These are phyloP conservation scores for Apostichopus parvimensis DNA, from an alignment of 35 echinoderm and acorn worm species.

Conservation along the genomic window DNA sequence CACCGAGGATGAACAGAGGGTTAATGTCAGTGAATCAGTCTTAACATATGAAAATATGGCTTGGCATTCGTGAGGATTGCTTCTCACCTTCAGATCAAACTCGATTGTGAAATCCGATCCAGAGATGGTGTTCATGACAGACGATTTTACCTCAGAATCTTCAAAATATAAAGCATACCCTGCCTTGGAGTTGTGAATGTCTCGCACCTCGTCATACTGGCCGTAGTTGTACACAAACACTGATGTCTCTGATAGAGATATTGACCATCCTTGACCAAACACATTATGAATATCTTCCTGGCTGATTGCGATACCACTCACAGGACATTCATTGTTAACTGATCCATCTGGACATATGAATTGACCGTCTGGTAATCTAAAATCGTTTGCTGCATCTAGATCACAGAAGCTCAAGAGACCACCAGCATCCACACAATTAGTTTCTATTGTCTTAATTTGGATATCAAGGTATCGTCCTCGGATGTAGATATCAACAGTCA, in stretches of 20 bases:
- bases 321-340: background rate
- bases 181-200: slow-evolving; percentile 60
- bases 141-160: slow-evolving; percentile 59
- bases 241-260: slow-evolving; percentile 29
- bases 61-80: slow-evolving; percentile 39
- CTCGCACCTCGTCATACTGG: slow-evolving; percentile 56
- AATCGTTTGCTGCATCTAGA: slow-evolving; percentile 66
- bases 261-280: slow-evolving; percentile 42
- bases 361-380: slow-evolving; percentile 56
- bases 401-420: slow-evolving; percentile 77
- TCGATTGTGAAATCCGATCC: slow-evolving; percentile 86
- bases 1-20: slow-evolving; percentile 32
- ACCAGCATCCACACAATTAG: slow-evolving; percentile 33
- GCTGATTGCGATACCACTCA: background rate
- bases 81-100: slow-evolving; percentile 54
- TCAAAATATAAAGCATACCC: slow-evolving; percentile 82
- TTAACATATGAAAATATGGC: slow-evolving; percentile 69
- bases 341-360: slow-evolving; percentile 43
- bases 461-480: slow-evolving; percentile 76
- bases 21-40: slow-evolving; percentile 51
- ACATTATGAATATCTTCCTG: slow-evolving; percentile 68
- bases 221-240: slow-evolving; percentile 68
- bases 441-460: background rate
- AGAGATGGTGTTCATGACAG: slow-evolving; percentile 63
- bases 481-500: slow-evolving; percentile 57